Percentiles rank a stretch among this genome's conserved stretches.
Conservation (phyloP, 2,888 invertebrate species). For the Dichetophora obliterata region DNA sequence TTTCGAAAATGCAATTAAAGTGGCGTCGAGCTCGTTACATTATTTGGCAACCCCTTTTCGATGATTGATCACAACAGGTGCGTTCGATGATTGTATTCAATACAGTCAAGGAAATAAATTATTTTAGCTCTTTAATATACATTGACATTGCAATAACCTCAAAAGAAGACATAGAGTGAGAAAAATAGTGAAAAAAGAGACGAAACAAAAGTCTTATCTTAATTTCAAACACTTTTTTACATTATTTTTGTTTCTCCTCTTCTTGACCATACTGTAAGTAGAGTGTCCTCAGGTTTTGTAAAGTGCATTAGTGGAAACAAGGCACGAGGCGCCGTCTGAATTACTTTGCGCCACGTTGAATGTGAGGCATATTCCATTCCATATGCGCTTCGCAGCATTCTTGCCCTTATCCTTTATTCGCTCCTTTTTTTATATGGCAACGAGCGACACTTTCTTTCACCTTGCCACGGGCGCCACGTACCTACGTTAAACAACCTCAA, state of each 20-base stretch:
- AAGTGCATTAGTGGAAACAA: conserved; percentile 65
- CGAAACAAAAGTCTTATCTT: conserved; percentile 22
- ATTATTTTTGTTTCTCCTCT: not conserved
- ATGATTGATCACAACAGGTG: conserved; percentile 33
- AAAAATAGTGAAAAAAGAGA: not conserved
- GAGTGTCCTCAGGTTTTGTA: not conserved
- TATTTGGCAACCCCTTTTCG: conserved; percentile 19
- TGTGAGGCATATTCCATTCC: conserved; percentile 58
- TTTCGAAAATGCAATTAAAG: not conserved
- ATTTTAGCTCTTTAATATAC: not conserved
- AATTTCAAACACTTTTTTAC: conserved; percentile 36
- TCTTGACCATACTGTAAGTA: not conserved
- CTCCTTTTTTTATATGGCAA: not conserved
- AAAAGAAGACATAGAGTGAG: not conserved
- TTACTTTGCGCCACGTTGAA: conserved; percentile 57
- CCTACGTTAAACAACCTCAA: conserved; percentile 15
- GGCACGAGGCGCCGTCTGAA: conserved; percentile 67
- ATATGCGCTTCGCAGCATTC: conserved; percentile 49
- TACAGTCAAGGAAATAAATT: not conserved
- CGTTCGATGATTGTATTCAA: not conserved
- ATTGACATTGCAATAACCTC: not conserved
- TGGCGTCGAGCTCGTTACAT: not conserved
- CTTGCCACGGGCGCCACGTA: conserved; percentile 40
- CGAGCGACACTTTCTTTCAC: conserved; percentile 25
- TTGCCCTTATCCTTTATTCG: conserved; percentile 46